Conservation (phyloP, 2,888 invertebrate species). For the Drosophila basisetae region DNA sequence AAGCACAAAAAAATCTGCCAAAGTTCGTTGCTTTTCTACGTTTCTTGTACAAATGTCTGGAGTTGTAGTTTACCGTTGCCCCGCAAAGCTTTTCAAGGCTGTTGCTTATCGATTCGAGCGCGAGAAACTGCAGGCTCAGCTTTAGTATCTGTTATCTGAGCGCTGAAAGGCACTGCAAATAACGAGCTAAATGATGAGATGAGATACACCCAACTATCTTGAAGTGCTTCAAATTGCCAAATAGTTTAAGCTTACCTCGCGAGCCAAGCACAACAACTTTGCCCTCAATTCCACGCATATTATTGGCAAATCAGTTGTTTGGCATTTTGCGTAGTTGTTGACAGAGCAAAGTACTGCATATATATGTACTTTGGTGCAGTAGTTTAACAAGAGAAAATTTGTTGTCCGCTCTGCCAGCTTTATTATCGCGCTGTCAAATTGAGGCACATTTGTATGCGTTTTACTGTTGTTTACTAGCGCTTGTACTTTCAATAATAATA, state of each 20-base stretch:
- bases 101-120: conserved; percentile 58
- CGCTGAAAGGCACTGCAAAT: conserved; percentile 29
- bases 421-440: background rate
- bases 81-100: conserved; percentile 45
- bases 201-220: conserved; percentile 16
- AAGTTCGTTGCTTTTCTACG: background rate
- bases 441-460: conserved; percentile 14
- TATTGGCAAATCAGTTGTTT: conserved; percentile 47
- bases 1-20: background rate
- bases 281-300: conserved; percentile 91
- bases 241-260: conserved; percentile 88
- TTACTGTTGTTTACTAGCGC: conserved; percentile 26
- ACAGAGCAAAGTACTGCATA: conserved; percentile 21
- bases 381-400: conserved; percentile 8
- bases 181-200: conserved; percentile 2
- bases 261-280: conserved; percentile 94
- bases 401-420: background rate
- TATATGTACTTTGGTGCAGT: conserved; percentile 11
- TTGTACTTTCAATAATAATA: conserved; percentile 30
- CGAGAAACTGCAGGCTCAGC: conserved; percentile 18
- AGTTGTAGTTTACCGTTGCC: conserved; percentile 14
- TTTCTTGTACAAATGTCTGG: conserved; percentile 9
- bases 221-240: conserved; percentile 41
- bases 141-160: conserved; percentile 31
- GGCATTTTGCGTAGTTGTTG: conserved; percentile 36